Evolutionary conservation across 2,797 vertebrate species (phyloP).

Genomic region (Lepilemur ruficaudatus): DNA sequence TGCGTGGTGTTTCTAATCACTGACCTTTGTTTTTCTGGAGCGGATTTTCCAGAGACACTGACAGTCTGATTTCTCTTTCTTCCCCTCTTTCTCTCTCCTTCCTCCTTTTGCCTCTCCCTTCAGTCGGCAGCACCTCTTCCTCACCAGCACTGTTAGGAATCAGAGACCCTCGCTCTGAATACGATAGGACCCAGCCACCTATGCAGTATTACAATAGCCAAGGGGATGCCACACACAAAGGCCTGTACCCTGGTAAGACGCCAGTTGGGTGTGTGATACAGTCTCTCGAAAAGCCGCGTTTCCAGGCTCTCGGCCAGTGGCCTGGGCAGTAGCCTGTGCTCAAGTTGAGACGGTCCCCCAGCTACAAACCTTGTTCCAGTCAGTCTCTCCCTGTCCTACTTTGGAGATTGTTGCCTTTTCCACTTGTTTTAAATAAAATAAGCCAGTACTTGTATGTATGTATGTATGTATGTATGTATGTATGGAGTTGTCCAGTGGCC

Average conservation of each 20-base stretch:
- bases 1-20: conserved; percentile 9
- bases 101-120: conserved; percentile 51
- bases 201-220: conserved; percentile 98
- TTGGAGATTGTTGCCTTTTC: background rate
- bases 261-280: conserved; percentile 9
- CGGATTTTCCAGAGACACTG: conserved; percentile 54
- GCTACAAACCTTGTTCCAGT: background rate
- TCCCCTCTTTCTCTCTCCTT: background rate
- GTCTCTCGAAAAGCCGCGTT: background rate
- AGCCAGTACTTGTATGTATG: background rate
- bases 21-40: conserved; percentile 57
- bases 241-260: conserved; percentile 92
- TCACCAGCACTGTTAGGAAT: conserved; percentile 96
- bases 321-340: conserved; percentile 7
- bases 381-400: background rate
- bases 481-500: background rate
- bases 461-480: too few species aligned
- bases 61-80: conserved; percentile 65
- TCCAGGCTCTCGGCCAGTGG: background rate
- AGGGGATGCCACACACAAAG: conserved; percentile 94
- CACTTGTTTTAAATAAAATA: conserved; percentile 16
- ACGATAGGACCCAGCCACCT: conserved; percentile 93
- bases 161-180: conserved; percentile 94
- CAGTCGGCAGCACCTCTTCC: conserved; percentile 96
- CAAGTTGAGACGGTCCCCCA: conserved; percentile 18